Base-by-base conservation (phyloP, 2,888 invertebrate species). In the Periphyllus acericola region DNA sequence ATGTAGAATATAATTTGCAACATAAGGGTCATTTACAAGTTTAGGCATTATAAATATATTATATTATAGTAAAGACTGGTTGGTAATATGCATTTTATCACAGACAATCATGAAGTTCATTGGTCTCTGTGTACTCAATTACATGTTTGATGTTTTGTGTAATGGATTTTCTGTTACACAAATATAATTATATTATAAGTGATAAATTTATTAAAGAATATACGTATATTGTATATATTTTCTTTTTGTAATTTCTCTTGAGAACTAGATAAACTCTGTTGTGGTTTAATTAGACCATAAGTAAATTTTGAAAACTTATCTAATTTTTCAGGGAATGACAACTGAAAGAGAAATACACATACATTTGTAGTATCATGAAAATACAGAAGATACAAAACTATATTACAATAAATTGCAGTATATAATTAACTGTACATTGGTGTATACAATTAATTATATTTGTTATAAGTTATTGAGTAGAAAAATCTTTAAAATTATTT, bases 1-100 rank as follows among this genome's bases (percentile, higher is more conserved):
- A 60, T 40, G 5, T 40, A 66, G 40, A 66, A 75, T 60, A 83
- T 32, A 83, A 75, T 66, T 75, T 40, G 25, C 36, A 75, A 52
- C n/a, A 78, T 85, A 32, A 34, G 84, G 84, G 84, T 78, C 34
- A 85, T 85, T 84, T 66, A 46, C 75, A 85, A 68, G 32, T 78
- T 68, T 68, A 68, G n/a, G 46, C 19, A 5, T 8, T 60, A 60
- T 74, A 46, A 71, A 66, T 34, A 34, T n/a, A 3, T 68, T n/a
- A 3, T 68, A 68, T 36, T 36, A 25, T 36, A 36, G 25, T 74
- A 36, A 55, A 3, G 0, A 36, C 74, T 55, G 19, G 21, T 83
- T 21, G 17, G 8, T 60, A 79, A 66, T 60, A 19, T 29, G 29
- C 29, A 66, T 80, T 80, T 71, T 55, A 36, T 60, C 4, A 83